Evolutionary conservation across 2,113 vertebrate species (phyloP).

Genomic region (Ophiodon elongatus): DNA sequence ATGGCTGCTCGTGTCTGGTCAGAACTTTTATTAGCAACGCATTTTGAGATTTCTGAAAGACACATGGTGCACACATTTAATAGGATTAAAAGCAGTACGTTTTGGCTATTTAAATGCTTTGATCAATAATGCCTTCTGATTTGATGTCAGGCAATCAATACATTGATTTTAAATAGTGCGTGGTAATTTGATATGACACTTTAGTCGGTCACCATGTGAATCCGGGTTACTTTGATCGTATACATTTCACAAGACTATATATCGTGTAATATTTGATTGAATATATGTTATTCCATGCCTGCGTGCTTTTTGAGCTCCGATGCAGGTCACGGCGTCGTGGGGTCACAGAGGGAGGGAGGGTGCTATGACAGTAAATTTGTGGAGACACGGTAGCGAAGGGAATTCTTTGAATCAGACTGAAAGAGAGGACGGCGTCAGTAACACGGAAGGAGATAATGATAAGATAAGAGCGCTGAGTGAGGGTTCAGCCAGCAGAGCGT

Average conservation of each 20-base stretch:
- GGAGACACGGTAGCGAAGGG: background rate
- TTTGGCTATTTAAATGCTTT: background rate
- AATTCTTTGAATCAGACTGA: slow-evolving; percentile 30
- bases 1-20: background rate
- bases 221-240: background rate
- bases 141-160: background rate
- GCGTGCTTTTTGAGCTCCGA: background rate
- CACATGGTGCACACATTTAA: background rate
- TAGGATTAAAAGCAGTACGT: background rate
- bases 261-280: background rate
- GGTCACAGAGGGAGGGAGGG: background rate
- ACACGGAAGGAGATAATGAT: slow-evolving; percentile 45
- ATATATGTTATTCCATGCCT: slow-evolving; percentile 1
- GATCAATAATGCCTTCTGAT: background rate
- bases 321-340: background rate
- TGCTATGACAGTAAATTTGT: slow-evolving; percentile 21
- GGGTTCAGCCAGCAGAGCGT: slow-evolving; percentile 37
- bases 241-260: background rate
- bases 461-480: slow-evolving; percentile 26
- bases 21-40: slow-evolving; percentile 1
- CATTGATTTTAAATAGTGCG: background rate
- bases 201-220: background rate
- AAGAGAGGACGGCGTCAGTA: slow-evolving; percentile 10
- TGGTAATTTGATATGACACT: background rate
- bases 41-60: background rate